A percentile compares a stretch with the other conserved stretches of the same genome.
Conservation (phyloP, 2,113 vertebrate genomes). For the Leuciscus idus region DNA sequence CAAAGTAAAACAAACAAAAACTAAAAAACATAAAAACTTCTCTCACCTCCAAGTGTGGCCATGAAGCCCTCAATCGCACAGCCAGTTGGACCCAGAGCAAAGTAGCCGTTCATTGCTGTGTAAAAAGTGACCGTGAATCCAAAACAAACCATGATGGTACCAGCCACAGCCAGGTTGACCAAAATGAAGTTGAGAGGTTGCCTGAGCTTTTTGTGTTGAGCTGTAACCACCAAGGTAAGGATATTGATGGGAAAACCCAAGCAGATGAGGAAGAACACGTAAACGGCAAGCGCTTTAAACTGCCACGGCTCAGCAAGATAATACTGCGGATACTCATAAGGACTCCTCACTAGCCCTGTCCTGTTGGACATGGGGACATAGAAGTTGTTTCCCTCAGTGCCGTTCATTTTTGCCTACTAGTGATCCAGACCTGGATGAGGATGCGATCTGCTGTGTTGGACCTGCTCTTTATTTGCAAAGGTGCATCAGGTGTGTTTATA, state of each 20-base stretch:
- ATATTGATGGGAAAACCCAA: conserved; percentile 74
- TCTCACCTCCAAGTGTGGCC: conserved; percentile 76
- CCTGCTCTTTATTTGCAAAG: neutral
- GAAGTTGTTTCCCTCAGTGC: conserved; percentile 82
- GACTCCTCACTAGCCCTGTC: conserved; percentile 80
- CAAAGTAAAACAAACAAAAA: conserved; percentile 70
- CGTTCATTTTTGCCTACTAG: conserved; percentile 69
- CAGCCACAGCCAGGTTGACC: conserved; percentile 76
- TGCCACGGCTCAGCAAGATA: conserved; percentile 78
- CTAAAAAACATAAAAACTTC: conserved; percentile 80
- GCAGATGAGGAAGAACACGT: conserved; percentile 80
- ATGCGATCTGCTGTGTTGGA: neutral
- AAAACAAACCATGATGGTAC: conserved; percentile 72
- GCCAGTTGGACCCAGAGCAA: conserved; percentile 68
- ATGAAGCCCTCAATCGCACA: conserved; percentile 78
- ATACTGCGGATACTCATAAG: conserved; percentile 80
- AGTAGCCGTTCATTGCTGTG: conserved; percentile 74
- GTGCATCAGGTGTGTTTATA: conserved; percentile 61
- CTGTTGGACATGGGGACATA: conserved; percentile 84
- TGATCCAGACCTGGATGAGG: neutral
- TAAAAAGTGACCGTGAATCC: conserved; percentile 76
- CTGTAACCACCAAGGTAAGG: conserved; percentile 76
- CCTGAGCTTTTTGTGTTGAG: conserved; percentile 80
- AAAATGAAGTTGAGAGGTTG: conserved; percentile 82
- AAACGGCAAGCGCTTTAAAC: conserved; percentile 71